Evolutionary conservation across 1,140 invertebrate species (phyloP).

Genomic region (Euura lappo): DNA sequence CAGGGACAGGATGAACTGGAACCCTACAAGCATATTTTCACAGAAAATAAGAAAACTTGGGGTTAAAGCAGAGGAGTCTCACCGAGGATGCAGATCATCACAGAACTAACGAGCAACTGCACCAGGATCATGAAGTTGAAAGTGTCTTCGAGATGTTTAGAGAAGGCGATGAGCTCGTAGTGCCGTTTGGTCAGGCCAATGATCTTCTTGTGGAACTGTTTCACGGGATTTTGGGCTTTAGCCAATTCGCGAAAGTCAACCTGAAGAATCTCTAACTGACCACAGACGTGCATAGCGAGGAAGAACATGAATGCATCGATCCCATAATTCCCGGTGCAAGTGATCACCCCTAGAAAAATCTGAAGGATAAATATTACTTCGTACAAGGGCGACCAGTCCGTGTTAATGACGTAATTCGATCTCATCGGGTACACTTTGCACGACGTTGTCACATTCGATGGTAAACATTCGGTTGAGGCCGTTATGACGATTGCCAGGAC

Average conservation of each 20-base stretch:
- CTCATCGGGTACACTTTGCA: slow-evolving; percentile 23
- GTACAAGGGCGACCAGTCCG: slow-evolving; percentile 20
- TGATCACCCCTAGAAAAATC: slow-evolving; percentile 16
- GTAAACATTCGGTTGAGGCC: slow-evolving; percentile 18
- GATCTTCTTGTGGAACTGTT: slow-evolving; percentile 14
- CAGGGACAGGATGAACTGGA: slow-evolving; percentile 32
- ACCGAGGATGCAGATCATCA: slow-evolving; percentile 39
- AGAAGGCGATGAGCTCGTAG: slow-evolving; percentile 17
- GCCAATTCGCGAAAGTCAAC: slow-evolving; percentile 15
- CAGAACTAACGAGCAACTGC: slow-evolving; percentile 24
- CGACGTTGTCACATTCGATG: neutral
- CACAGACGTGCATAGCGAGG: slow-evolving; percentile 30
- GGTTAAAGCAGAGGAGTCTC: neutral
- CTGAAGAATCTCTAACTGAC: slow-evolving; percentile 30
- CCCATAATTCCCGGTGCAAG: slow-evolving; percentile 31
- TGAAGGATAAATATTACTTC: slow-evolving; percentile 25
- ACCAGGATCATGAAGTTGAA: slow-evolving; percentile 27
- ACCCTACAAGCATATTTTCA: slow-evolving; percentile 26
- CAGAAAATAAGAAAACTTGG: no score
- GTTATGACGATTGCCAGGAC: slow-evolving; percentile 27
- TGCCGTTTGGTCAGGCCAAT: slow-evolving; percentile 22
- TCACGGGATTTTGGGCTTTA: neutral
- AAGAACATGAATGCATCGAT: slow-evolving; percentile 37
- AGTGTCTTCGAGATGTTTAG: slow-evolving; percentile 18
- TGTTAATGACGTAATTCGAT: slow-evolving; percentile 25